Evolutionary conservation across 2,888 invertebrate species (phyloP).

Genomic region (Serripes groenlandicus): DNA sequence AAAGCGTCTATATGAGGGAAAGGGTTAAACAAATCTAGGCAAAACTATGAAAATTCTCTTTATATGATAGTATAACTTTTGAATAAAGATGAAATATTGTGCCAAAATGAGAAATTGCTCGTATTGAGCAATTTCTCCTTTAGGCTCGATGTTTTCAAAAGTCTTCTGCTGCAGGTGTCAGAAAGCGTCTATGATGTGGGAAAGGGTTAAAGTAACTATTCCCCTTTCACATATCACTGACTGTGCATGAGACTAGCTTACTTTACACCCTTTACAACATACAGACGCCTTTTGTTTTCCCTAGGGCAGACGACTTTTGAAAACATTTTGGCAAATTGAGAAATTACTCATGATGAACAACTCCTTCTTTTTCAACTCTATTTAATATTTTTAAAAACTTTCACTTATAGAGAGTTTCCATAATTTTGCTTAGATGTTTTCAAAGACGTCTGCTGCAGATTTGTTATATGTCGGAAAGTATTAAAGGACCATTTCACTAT

Average conservation of each 20-base stretch:
- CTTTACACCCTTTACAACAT: background rate
- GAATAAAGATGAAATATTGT: background rate
- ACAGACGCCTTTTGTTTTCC: background rate
- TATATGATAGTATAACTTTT: background rate
- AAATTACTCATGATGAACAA: background rate
- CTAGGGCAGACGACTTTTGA: background rate
- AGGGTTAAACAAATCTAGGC: background rate
- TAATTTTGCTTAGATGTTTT: no score
- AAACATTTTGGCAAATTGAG: constrained; percentile 3
- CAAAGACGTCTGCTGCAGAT: no score
- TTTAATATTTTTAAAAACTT: no score
- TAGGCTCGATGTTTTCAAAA: background rate
- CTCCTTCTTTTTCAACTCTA: background rate
- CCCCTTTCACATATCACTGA: no score
- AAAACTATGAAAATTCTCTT: background rate
- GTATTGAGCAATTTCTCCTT: background rate
- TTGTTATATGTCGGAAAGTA: no score
- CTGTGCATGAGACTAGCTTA: background rate
- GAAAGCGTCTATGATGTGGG: background rate
- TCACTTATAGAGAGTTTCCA: no score
- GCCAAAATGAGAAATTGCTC: background rate
- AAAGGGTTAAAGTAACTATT: background rate
- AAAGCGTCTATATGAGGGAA: background rate
- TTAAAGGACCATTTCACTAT: no score
- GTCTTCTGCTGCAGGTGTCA: background rate